Percentiles rank a stretch among this genome's conserved stretches.
Conservation (phyloP, 1,140 invertebrate genomes). For the Listronotus oregonensis region DNA sequence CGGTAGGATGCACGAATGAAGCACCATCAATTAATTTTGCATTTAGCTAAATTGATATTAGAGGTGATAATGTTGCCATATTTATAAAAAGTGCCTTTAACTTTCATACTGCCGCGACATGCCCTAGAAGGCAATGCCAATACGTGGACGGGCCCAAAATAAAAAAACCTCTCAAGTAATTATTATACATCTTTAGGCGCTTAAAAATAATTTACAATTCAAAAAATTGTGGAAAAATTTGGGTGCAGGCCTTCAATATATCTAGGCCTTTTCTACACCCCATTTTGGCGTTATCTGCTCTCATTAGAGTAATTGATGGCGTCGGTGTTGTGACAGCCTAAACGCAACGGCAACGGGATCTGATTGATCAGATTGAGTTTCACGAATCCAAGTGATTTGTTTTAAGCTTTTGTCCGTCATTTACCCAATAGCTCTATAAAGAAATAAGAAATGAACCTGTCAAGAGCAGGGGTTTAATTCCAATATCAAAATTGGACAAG, state of each 20-base stretch:
- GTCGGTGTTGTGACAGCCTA: conserved; percentile 31
- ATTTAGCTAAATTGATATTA: too few relatives aligned
- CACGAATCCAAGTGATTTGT: conserved; percentile 40
- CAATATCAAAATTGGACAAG: conserved; percentile 5
- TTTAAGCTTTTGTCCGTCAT: conserved; percentile 25
- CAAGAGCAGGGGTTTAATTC: conserved; percentile 15
- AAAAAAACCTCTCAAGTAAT: too few relatives aligned
- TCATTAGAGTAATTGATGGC: conserved; percentile 42
- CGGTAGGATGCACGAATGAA: too few relatives aligned
- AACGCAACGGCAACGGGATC: conserved; percentile 34
- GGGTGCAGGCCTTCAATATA: background rate
- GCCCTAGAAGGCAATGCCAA: too few relatives aligned
- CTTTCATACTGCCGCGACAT: too few relatives aligned
- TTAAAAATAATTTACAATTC: too few relatives aligned
- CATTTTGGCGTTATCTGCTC: conserved; percentile 27
- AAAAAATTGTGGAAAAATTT: too few relatives aligned
- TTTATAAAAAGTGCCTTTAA: too few relatives aligned
- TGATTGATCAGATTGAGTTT: conserved; percentile 43
- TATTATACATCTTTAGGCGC: too few relatives aligned
- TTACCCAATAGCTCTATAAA: conserved; percentile 10
- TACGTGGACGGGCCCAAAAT: too few relatives aligned
- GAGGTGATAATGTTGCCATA: too few relatives aligned
- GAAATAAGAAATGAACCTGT: conserved; percentile 27
- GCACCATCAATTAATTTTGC: too few relatives aligned
- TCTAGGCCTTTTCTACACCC: conserved; percentile 2